Evolutionary conservation across 1,140 invertebrate genomes (phyloP), one percentile per base, ranked within the genome.

Genomic region (Drosophila asahinai): DNA sequence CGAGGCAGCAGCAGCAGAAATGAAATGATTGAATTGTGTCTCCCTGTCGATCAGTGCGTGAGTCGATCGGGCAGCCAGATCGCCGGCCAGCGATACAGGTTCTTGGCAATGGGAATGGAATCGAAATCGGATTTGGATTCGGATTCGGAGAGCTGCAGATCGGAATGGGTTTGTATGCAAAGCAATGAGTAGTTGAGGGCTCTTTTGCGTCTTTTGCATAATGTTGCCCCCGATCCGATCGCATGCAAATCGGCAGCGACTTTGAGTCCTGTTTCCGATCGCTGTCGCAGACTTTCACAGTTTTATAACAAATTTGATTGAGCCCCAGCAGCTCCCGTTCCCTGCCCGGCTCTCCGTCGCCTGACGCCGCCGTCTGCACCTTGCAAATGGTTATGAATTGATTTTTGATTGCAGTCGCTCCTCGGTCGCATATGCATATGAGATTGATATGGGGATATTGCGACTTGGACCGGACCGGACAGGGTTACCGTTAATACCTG

Each of bases 351-450:
- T 11, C 49, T 42, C 11, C 33, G 55, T 70, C 77, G 64, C 63
- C 62, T 70, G 74, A 40, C 49, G 80, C 77, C 77, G 74, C 43
- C 49, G 80, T 79, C 77, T 91, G 84, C 80, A 87, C 83, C 77
- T 86, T 91, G 89, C 89, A 91, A 91, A 91, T 91, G 90, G 79
- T 91, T 91, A 91, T 91, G 89, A 91, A 91, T 91, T 91, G 89
- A 74, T 89, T 91, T 91, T 91, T 91, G 89, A 91, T 91, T 91
- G 89, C 87, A 51, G 62, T 70, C 62, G 47, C 40, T 51, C 14
- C 30, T 76, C 43, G 47, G 61, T 48, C 66, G 52, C 43, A 76
- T 82, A 64, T 54, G 68, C 65, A 80, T 89, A 74, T 76, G 43
- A 70, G 72, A 66, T 80, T 48, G 54, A 67, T 79, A 62, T 78